Base-by-base conservation (phyloP, 2,113 vertebrate genomes). In the Hemiprocne comata region DNA sequence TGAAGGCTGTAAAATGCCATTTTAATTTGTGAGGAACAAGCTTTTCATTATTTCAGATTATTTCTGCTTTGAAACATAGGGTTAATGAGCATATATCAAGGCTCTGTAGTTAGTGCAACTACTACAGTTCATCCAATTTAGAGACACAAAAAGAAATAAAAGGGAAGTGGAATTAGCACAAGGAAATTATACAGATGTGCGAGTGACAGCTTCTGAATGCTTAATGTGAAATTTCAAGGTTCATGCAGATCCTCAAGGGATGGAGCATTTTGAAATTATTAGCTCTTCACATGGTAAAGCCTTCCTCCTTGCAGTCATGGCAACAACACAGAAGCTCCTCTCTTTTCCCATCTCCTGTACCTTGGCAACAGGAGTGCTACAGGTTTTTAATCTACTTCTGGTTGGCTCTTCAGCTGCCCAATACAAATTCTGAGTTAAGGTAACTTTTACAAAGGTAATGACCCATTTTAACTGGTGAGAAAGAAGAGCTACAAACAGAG, bases 301-400 rank as follows among this genome's bases (percentile, higher is more conserved):
- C 92, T 96, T 70, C 95, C 97, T 95, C 91, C 94, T 95, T 73
- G 96, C 97, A 97, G 97, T 95, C 98, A 98, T 97, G 97, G 98
- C 97, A 98, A 98, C 98, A 46, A 71, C 94, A 96, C 93, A 93
- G 88, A 72, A 77, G 87, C 96, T 93, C 58, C 28, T 73, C 71
- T 91, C 62, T 87, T 76, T 72, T 85, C 79, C 80, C 65, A 50
- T 81, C 91, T 90, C 62, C 60, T 0, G 82, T 90, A 94, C 97
- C 96, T 87, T 98, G 92, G 98, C 97, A 98, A 98, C 98, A 94
- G 84, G 77, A 84, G 83, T 50, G 42, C 87, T n/a, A 33, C 92
- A 93, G 91, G 64, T 94, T 95, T 83, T 77, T 71, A 87, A 67
- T 74, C 54, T 90, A 23, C 85, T 95, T 91, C 90, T 95, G 31